Base-by-base conservation (phyloP, 2,113 vertebrate genomes). In the Coryphaenoides rupestris region DNA sequence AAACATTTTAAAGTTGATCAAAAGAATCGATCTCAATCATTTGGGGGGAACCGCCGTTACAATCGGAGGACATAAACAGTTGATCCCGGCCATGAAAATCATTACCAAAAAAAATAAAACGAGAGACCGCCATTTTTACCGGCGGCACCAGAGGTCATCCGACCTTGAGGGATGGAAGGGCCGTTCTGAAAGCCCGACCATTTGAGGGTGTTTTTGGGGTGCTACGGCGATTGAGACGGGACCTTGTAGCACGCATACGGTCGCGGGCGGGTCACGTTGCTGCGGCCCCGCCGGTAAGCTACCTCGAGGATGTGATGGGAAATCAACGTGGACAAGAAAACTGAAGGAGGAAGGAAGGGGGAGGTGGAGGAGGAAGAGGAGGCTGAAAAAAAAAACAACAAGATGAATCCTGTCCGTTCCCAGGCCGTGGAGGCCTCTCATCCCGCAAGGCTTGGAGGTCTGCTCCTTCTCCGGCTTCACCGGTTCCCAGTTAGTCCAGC, bases 241-340 rank as follows among this genome's bases (percentile, higher is more conserved):
- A 10, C n/a, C n/a, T n/a, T n/a, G n/a, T n/a, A n/a, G n/a, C n/a
- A n/a, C n/a, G n/a, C n/a, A n/a, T n/a, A n/a, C n/a, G n/a, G n/a
- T n/a, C 4, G 16, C 1, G 55, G 21, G 16, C 15, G 45, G 60
- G 50, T 74, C 75, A 68, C 70, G 55, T 83, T 87, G 88, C 87
- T 87, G 86, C 85, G 68, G n/a, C 80, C 79, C 75, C 80, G 74
- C 77, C 84, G 77, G 76, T 81, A 60, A 85, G 79, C 83, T 60
- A 74, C 65, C 65, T 71, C 66, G 33, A 59, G 72, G 61, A 40
- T 77, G 64, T 66, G 67, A 73, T 67, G 60, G 33, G 50, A 49
- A 21, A 63, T 49, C 63, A 79, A 79, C 69, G 78, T 47, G 68
- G 49, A 73, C 64, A 52, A 56, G 70, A 17, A 52, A 19, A 1